Evolutionary conservation across 1,140 invertebrate species (phyloP).

Genomic region (Bombus terrestris): DNA sequence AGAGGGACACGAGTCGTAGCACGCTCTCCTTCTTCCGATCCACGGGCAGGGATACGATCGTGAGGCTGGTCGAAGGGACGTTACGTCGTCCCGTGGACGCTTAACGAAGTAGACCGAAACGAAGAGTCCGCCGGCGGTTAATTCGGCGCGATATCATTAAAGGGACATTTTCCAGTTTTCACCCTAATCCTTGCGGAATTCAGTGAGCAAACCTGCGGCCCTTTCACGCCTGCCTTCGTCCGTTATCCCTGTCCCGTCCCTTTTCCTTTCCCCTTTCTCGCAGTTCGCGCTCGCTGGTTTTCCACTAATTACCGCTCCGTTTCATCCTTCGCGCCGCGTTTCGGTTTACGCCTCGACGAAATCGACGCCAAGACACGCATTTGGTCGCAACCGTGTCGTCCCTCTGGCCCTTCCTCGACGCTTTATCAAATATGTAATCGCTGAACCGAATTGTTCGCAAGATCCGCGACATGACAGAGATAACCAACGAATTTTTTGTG

Average conservation of each 20-base stretch:
- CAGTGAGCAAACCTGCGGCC: conserved; percentile 78
- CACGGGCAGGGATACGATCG: background rate
- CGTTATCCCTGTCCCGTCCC: conserved; percentile 69
- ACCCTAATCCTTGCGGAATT: conserved; percentile 82
- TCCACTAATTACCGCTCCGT: conserved; percentile 80
- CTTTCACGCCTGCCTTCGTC: conserved; percentile 74
- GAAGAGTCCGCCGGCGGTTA: conserved; percentile 70
- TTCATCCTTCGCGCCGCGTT: conserved; percentile 75
- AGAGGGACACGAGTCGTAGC: background rate
- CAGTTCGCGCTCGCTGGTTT: conserved; percentile 60
- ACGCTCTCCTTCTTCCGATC: background rate
- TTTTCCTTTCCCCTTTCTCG: conserved; percentile 42
- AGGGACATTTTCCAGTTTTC: conserved; percentile 83
- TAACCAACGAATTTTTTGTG: conserved; percentile 50
- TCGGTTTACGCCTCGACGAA: conserved; percentile 73
- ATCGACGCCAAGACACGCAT: conserved; percentile 15
- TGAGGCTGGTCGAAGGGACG: conserved; percentile 28
- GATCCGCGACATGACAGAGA: conserved; percentile 2
- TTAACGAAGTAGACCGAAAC: conserved; percentile 56
- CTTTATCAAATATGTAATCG: background rate
- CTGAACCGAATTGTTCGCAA: background rate
- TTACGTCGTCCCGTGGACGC: background rate
- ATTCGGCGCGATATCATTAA: conserved; percentile 80
- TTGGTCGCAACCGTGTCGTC: background rate
- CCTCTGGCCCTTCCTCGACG: conserved; percentile 9